These are phyloP conservation scores for Eleginops maclovinus DNA, from an alignment of 2,113 vertebrate species.

Conservation along the genomic window DNA sequence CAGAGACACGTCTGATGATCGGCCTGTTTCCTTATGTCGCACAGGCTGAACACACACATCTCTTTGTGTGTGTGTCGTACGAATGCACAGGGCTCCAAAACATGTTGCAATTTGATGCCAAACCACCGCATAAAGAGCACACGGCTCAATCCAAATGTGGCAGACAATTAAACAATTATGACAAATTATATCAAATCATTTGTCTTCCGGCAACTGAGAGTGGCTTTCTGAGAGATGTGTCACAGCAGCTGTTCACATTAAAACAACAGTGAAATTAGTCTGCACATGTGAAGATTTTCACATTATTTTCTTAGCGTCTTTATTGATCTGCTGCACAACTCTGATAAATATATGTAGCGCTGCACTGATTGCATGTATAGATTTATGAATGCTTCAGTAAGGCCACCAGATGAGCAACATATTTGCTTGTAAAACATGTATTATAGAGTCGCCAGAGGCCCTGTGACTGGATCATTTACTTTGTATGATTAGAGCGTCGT, in stretches of 20 bases:
- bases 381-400: conserved; percentile 75
- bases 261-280: conserved; percentile 30
- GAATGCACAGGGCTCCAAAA: conserved; percentile 16
- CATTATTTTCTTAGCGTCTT: conserved; percentile 46
- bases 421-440: conserved; percentile 81
- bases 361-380: conserved; percentile 74
- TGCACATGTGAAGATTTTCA: conserved; percentile 48
- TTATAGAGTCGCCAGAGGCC: conserved; percentile 68
- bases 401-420: conserved; percentile 68
- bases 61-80: conserved; percentile 18
- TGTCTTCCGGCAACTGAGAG: conserved; percentile 17
- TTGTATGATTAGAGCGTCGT: conserved; percentile 76
- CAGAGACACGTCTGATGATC: conserved; percentile 51
- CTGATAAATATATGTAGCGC: conserved; percentile 67
- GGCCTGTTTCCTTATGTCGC: conserved; percentile 58
- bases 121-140: conserved; percentile 7
- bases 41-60: conserved; percentile 50
- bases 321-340: conserved; percentile 73
- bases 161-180: conserved; percentile 16
- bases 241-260: conserved; percentile 8
- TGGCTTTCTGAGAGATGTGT: conserved; percentile 18
- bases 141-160: not conserved
- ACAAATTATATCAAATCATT: conserved; percentile 19
- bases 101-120: conserved; percentile 14
- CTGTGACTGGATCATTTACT: conserved; percentile 72